Percentiles rank a stretch among this genome's conserved stretches.
Conservation (phyloP, 30 jellyfish, hydroid and myxozoan genomes). For the Aurelia sp. region DNA sequence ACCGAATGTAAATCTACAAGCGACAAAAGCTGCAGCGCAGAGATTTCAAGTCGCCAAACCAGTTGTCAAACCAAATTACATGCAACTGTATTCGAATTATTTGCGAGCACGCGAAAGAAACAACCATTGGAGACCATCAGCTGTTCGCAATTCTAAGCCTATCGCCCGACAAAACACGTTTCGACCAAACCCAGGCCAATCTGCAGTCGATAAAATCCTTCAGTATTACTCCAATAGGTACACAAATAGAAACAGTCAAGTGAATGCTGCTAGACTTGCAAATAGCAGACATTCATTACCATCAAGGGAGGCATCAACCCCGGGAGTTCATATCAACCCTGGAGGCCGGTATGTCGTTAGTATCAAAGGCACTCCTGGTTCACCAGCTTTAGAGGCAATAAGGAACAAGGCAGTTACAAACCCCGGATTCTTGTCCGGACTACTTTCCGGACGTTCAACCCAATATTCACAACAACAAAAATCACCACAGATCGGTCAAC, state of each 20-base stretch:
- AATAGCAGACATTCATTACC: background rate
- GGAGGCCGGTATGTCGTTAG: constrained; percentile 65
- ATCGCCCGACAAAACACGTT: background rate
- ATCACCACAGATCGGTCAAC: constrained; percentile 14
- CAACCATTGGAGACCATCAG: background rate
- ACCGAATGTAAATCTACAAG: background rate
- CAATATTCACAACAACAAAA: constrained; percentile 1
- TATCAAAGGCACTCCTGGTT: constrained; percentile 66
- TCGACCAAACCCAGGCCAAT: background rate
- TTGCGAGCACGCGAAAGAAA: constrained; percentile 16
- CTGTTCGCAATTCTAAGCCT: background rate
- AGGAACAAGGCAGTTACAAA: constrained; percentile 47
- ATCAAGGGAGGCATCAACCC: background rate
- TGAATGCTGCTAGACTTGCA: background rate
- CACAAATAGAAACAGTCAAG: background rate
- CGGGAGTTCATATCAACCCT: constrained; percentile 11
- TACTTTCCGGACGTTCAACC: constrained; percentile 47
- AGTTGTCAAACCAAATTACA: constrained; percentile 34
- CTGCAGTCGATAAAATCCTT: background rate
- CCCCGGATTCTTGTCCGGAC: constrained; percentile 57
- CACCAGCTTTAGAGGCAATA: constrained; percentile 52
- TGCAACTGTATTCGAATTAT: constrained; percentile 46
- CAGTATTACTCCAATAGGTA: constrained; percentile 1
- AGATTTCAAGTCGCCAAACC: constrained; percentile 30
- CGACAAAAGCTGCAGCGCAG: constrained; percentile 7